phyloP scores from a whole-genome alignment of 2,888 invertebrate species.

The Heteromurus nitidus region DNA sequence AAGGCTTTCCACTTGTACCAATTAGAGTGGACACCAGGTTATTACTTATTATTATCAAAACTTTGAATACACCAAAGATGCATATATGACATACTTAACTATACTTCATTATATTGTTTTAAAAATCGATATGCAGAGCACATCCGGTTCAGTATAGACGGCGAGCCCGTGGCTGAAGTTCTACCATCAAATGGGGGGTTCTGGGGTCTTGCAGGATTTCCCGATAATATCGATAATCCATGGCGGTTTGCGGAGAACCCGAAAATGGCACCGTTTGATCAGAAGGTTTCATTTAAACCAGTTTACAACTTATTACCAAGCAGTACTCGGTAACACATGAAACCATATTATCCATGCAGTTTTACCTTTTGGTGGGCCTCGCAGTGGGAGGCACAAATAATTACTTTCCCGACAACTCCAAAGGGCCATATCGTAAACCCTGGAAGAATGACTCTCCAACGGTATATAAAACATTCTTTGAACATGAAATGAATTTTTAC shows the following conservation, averaged over 20 bases:
- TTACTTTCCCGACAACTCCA: conserved; percentile 81
- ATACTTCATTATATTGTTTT: background rate
- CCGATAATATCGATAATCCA: conserved; percentile 67
- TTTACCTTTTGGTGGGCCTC: conserved; percentile 80
- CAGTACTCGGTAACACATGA: background rate
- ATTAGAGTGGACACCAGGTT: conserved; percentile 74
- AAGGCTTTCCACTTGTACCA: conserved; percentile 74
- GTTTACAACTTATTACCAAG: background rate
- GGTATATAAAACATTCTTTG: no score
- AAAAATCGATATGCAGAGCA: conserved; percentile 43
- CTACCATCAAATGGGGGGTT: conserved; percentile 68
- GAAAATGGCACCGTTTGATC: conserved; percentile 73
- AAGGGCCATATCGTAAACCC: conserved; percentile 78
- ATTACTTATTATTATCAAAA: background rate
- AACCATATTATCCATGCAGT: conserved; percentile 73
- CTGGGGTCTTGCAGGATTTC: conserved; percentile 67
- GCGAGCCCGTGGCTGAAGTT: conserved; percentile 60
- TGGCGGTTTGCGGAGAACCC: conserved; percentile 72
- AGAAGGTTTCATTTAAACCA: conserved; percentile 37
- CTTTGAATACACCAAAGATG: background rate
- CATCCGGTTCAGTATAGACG: conserved; percentile 67
- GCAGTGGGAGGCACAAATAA: conserved; percentile 82
- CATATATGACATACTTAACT: background rate
- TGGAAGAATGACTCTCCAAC: conserved; percentile 80
- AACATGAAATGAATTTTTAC: no score